A percentile compares a stretch with the other conserved stretches of the same genome.
phyloP scores from a whole-genome alignment of 2,888 invertebrate species.

The Daptonema setosum region DNA sequence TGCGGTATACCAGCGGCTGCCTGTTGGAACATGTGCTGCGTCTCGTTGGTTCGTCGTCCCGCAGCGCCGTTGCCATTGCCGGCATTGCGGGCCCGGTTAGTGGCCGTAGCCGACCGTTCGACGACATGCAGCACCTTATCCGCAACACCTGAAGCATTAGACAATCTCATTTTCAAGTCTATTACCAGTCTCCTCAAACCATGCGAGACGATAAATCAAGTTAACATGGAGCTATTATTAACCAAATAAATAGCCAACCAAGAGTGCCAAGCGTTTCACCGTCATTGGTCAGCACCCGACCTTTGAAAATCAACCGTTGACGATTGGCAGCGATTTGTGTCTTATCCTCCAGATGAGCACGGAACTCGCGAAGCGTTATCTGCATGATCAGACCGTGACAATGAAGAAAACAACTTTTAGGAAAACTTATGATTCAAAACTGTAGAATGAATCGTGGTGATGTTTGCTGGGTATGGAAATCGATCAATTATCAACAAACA shows the following conservation, averaged over 20 bases:
- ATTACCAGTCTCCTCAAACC: background rate
- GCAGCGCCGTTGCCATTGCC: constrained; percentile 5
- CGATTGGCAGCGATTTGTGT: constrained; percentile 46
- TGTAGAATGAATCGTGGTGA: too few relatives aligned
- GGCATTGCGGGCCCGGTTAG: constrained; percentile 37
- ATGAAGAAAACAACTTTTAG: too few relatives aligned
- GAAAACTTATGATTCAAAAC: too few relatives aligned
- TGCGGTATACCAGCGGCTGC: constrained; percentile 5
- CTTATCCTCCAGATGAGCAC: constrained; percentile 26
- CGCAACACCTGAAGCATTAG: constrained; percentile 43
- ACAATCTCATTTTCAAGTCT: background rate
- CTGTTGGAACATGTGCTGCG: background rate
- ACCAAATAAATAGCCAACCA: background rate
- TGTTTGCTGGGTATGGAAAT: too few relatives aligned
- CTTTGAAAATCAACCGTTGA: constrained; percentile 77
- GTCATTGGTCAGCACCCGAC: constrained; percentile 71
- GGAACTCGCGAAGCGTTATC: constrained; percentile 28
- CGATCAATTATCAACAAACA: too few relatives aligned
- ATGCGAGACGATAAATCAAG: too few relatives aligned
- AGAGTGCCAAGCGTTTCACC: constrained; percentile 19
- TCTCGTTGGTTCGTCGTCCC: constrained; percentile 3
- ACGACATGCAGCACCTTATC: constrained; percentile 82
- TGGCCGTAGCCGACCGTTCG: constrained; percentile 58
- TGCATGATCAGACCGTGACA: constrained; percentile 17
- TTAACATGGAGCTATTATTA: constrained; percentile 17